Percentiles rank a stretch among this genome's conserved stretches.
These are phyloP conservation scores for Eristalinus aeneus DNA, from an alignment of 2,888 invertebrate species.

Conservation along the genomic window DNA sequence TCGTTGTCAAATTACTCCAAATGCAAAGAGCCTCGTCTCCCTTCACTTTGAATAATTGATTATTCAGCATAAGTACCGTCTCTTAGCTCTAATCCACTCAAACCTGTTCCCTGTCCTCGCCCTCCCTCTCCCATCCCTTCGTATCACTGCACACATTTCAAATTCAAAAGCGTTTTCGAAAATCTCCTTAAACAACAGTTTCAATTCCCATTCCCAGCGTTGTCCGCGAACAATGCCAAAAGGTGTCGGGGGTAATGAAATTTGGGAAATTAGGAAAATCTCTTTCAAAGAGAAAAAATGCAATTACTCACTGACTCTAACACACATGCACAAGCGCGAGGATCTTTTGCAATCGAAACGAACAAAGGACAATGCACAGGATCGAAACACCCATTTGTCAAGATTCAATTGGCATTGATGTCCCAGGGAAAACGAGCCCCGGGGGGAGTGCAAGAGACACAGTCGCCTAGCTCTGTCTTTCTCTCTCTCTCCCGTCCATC, in stretches of 20 bases:
- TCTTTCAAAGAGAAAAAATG: slow-evolving; percentile 32
- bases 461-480: neutral
- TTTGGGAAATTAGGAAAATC: slow-evolving; percentile 35
- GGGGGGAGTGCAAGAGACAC: slow-evolving; percentile 42
- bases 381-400: slow-evolving; percentile 65
- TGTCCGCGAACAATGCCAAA: slow-evolving; percentile 38
- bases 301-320: slow-evolving; percentile 63
- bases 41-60: slow-evolving; percentile 13
- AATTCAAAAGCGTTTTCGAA: neutral
- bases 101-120: slow-evolving; percentile 42
- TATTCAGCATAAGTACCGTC: slow-evolving; percentile 32
- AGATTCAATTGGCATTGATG: slow-evolving; percentile 67
- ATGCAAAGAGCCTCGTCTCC: neutral
- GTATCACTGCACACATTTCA: neutral
- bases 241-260: slow-evolving; percentile 63
- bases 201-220: slow-evolving; percentile 1
- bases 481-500: neutral
- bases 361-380: slow-evolving; percentile 1
- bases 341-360: slow-evolving; percentile 56
- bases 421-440: slow-evolving; percentile 38
- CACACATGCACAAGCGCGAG: neutral
- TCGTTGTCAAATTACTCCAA: neutral
- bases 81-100: slow-evolving; percentile 27
- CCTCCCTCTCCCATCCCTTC: neutral
- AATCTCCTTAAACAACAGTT: neutral